Base-by-base conservation (phyloP, 2,797 vertebrate genomes). In the Coreius guichenoti region DNA sequence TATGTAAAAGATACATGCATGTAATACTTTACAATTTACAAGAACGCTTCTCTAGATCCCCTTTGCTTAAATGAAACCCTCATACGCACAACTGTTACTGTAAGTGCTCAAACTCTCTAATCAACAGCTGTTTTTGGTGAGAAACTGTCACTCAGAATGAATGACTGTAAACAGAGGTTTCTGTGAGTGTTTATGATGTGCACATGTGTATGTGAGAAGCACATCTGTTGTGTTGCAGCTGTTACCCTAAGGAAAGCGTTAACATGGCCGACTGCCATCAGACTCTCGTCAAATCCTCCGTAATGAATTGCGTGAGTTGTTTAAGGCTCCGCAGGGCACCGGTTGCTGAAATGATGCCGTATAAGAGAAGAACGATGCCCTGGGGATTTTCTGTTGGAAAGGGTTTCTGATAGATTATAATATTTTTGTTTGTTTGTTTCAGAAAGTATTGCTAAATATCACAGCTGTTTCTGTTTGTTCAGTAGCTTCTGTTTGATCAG, bases 191-290 rank as follows among this genome's bases (percentile, higher is more conserved):
- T n/a, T 69, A 12, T 61, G 74, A 11, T 45, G 73, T 51, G 61
- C 9, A 19, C 19, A 2, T 47, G 26, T 82, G 81, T 63, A n/a
- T 65, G 49, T 13, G 31, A 29, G 76, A 80, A 33, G 87, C 91
- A 89, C 91, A 92, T 93, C 90, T 92, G 92, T 58, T 77, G 54
- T 39, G 31, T 39, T 58, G 51, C 75, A 77, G 75, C 75, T 77
- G 75, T 77, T 77, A 56, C 23, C 54, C 75, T 3, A 33, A 77
- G 75, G 54, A 43, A 39, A 77, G 33, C 54, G 8, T n/a, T n/a
- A 39, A 39, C 33, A 6, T 39, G 75, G 75, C 75, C 23, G 13
- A 26, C 8, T 58, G 75, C 75, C 75, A 77, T 61, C 74, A 43
- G 13, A 61, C 54, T 76, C 74, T 61, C 21, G 21, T 58, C 54